These are phyloP conservation scores for Lissonota sp. DNA, from an alignment of 2,888 invertebrate genomes.

Conservation along the genomic window DNA sequence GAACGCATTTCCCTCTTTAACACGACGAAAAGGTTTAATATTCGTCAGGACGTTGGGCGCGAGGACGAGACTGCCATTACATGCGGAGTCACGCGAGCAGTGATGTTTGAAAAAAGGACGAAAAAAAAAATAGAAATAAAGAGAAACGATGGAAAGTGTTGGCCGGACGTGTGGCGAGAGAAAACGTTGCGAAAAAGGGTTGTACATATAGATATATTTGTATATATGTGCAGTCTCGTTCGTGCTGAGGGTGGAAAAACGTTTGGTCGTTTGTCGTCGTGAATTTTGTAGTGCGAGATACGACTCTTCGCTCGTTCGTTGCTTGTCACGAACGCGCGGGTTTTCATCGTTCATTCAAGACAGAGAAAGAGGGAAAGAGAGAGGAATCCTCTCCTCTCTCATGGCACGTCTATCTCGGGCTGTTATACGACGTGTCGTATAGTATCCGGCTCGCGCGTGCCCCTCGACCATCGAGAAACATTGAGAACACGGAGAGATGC, in stretches of 20 bases:
- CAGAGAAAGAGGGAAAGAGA: constrained; percentile 16
- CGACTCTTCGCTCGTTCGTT: constrained; percentile 16
- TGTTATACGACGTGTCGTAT: too few species aligned
- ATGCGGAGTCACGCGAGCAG: constrained; percentile 4
- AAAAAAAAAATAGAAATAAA: constrained; percentile 4
- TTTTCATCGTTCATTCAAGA: constrained; percentile 58
- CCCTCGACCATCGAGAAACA: too few species aligned
- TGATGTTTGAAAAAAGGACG: constrained; percentile 23
- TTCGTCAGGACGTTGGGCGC: constrained; percentile 43
- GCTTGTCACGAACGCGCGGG: constrained; percentile 9
- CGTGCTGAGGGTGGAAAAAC: constrained; percentile 49
- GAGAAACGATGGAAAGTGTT: constrained; percentile 41
- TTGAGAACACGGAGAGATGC: too few species aligned
- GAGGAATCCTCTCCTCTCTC: too few species aligned
- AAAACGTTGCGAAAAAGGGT: constrained; percentile 11
- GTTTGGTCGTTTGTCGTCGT: constrained; percentile 44
- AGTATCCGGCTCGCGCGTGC: too few species aligned
- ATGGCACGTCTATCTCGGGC: too few species aligned
- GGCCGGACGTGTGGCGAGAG: constrained; percentile 29
- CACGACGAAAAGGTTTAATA: constrained; percentile 43
- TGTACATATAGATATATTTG: background rate
- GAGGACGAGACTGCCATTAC: constrained; percentile 54
- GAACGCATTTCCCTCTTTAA: background rate
- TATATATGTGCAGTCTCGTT: constrained; percentile 24
- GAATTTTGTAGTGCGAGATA: constrained; percentile 37